These are phyloP conservation scores for Menidia beryllina DNA, from an alignment of 2,113 vertebrate species.

Conservation along the genomic window DNA sequence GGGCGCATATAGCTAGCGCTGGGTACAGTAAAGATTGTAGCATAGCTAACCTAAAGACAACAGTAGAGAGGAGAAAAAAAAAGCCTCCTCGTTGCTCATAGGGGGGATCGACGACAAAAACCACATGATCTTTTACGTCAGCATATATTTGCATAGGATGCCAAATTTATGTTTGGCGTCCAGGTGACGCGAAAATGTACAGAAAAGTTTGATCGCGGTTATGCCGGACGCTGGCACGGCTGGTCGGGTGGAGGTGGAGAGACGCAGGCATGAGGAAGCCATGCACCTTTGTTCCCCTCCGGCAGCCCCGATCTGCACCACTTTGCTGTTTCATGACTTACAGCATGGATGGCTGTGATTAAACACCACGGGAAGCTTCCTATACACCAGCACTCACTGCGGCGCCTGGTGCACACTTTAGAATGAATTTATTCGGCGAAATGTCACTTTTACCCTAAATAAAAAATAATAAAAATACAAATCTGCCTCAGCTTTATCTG, in stretches of 20 bases:
- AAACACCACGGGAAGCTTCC: neutral
- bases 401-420: neutral
- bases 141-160: conserved; percentile 94
- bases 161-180: conserved; percentile 83
- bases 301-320: conserved; percentile 19
- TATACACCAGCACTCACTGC: neutral
- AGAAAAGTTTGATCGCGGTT: conserved; percentile 59
- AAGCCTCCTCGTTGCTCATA: conserved; percentile 84
- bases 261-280: conserved; percentile 34
- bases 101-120: conserved; percentile 91
- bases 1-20: conserved; percentile 68
- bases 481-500: neutral
- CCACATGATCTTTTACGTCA: conserved; percentile 97
- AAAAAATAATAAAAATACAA: fast-evolving
- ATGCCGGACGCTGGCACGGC: conserved; percentile 27
- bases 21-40: conserved; percentile 77
- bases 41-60: conserved; percentile 81
- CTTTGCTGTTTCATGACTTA: conserved; percentile 3
- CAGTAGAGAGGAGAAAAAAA: conserved; percentile 66
- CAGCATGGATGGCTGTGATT: conserved; percentile 13
- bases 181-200: conserved; percentile 76
- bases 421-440: neutral
- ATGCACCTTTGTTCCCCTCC: conserved; percentile 15
- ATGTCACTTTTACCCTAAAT: neutral
- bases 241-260: conserved; percentile 18